Conservation (phyloP, 2,797 vertebrate species). For the Coranthus polyacanthus region DNA sequence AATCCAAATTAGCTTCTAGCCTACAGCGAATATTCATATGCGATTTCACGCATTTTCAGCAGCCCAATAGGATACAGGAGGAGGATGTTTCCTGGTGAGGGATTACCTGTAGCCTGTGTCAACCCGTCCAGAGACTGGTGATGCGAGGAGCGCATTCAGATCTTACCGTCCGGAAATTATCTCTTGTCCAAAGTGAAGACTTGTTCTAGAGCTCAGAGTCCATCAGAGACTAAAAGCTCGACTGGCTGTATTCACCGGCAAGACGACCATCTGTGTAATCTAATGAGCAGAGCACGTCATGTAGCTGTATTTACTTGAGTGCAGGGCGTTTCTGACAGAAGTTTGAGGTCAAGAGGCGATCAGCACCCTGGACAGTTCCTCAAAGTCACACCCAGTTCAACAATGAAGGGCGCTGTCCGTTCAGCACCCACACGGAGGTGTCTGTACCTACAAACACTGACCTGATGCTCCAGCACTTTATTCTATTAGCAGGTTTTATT, state of each 20-base stretch:
- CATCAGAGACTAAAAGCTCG: not conserved
- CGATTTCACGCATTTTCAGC: constrained; percentile 24
- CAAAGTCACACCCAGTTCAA: constrained; percentile 75
- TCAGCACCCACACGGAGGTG: constrained; percentile 77
- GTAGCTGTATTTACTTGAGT: not conserved
- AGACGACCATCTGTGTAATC: not conserved
- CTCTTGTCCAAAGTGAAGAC: constrained; percentile 37
- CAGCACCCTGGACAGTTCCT: constrained; percentile 69
- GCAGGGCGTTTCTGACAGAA: constrained; percentile 19
- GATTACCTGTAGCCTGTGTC: constrained; percentile 62
- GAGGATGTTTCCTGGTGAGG: constrained; percentile 31
- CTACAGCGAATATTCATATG: constrained; percentile 17
- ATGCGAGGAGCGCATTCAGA: constrained; percentile 32
- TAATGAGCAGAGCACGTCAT: not conserved
- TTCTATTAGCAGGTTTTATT: no score
- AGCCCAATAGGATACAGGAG: constrained; percentile 47
- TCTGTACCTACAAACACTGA: no score
- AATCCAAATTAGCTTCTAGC: constrained; percentile 46
- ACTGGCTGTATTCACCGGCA: not conserved
- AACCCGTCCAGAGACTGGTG: constrained; percentile 31
- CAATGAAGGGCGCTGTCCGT: constrained; percentile 81
- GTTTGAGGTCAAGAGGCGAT: constrained; percentile 46
- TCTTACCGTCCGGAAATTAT: constrained; percentile 57
- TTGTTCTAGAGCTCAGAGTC: constrained; percentile 4
- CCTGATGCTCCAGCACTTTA: no score